Evolutionary conservation across 2,888 invertebrate species (phyloP), one percentile per base, ranked within the genome.

Genomic region (Stenoptilia bipunctidactyla): DNA sequence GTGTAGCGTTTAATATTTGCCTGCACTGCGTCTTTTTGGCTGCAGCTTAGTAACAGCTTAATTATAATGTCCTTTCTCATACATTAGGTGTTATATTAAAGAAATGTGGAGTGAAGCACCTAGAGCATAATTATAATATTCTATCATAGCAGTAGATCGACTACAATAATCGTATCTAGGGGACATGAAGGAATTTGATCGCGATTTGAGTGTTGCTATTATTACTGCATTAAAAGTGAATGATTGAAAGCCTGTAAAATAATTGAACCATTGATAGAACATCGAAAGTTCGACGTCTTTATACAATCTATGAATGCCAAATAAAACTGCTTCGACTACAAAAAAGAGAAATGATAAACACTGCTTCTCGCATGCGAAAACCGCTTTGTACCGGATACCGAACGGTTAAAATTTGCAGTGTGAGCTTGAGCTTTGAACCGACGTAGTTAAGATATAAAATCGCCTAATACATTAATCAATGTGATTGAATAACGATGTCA

Each of bases 381-480:
- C 9, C n/a, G 30, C 30, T 30, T 30, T 30, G 30, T 3, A 30
- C 3, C 4, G 2, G 3, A 30, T 2, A 12, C 9, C 9, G 12
- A n/a, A 30, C 2, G 30, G 30, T 30, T 30, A 13, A 9, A 13
- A 34, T 25, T 74, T 69, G 59, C 58, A 61, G 60, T 65, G 39
- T 47, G 62, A 62, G 74, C 77, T 75, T 72, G 59, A 61, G 79
- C 80, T 77, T 79, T 69, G 63, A 68, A 68, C 68, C 66, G 64
- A 71, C 66, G 69, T 75, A 80, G 73, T 65, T 80, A 75, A 72
- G 72, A 30, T 3, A 20, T 5, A 5, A 20, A 3, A 20, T 20
- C 4, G 20, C 20, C 20, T n/a, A 20, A 20, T 20, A 8, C 20
- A 20, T 20, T 20, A 3, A 20, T 20, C 20, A 20, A 20, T 20